Conservation (phyloP, 2,797 vertebrate genomes). For the Sparidentex hasta region DNA sequence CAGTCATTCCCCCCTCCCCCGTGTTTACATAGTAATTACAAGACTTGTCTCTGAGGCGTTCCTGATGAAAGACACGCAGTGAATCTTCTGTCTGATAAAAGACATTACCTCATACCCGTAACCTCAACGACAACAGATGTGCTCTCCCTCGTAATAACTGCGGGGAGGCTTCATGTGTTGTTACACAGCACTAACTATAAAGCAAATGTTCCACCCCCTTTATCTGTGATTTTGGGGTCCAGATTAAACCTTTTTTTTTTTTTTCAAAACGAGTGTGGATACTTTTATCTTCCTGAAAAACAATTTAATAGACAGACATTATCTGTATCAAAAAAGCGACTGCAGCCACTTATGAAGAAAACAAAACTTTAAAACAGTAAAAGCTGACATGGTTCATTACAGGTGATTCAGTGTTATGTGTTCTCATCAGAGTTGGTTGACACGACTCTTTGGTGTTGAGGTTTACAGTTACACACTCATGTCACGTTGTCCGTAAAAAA, state of each 20-base stretch:
- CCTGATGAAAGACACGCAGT: constrained; percentile 14
- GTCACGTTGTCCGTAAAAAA: no score
- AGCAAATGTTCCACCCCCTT: neutral
- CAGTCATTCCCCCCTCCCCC: neutral
- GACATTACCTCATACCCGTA: constrained; percentile 31
- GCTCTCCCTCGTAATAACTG: constrained; percentile 14
- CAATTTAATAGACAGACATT: neutral
- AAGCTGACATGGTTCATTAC: neutral
- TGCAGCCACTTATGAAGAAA: neutral
- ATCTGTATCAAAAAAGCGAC: neutral
- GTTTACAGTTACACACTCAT: no score
- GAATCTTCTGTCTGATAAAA: neutral
- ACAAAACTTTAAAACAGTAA: neutral
- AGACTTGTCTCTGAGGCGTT: neutral
- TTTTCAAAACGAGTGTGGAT: neutral
- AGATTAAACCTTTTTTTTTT: no score
- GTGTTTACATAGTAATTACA: neutral
- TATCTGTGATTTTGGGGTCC: no score
- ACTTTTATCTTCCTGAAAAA: neutral
- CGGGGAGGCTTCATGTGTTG: neutral
- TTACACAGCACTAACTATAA: neutral
- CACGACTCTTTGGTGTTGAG: no score
- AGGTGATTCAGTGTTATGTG: no score
- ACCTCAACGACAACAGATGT: constrained; percentile 24
- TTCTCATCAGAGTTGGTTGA: no score